These are phyloP conservation scores for Coracias cyanogaster DNA, from an alignment of 2,797 vertebrate species.

Conservation along the genomic window DNA sequence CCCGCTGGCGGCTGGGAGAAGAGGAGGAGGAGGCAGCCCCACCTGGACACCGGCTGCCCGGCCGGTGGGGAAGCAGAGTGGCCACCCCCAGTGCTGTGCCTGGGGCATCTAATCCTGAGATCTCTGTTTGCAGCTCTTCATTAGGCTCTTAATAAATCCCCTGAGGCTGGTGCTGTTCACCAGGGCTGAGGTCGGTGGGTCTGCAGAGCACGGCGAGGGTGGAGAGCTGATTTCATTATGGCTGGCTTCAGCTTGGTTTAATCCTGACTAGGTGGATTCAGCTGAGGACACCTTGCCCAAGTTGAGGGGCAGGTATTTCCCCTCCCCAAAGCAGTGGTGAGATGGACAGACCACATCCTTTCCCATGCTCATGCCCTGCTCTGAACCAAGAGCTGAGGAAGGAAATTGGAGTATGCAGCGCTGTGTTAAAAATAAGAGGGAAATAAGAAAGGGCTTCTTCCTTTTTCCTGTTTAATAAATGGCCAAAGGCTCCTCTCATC, in stretches of 20 bases:
- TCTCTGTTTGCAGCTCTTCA: neutral
- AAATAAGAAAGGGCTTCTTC: neutral
- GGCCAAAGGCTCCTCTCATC: neutral
- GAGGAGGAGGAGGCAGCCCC: neutral
- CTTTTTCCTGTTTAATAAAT: neutral
- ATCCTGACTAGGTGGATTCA: neutral
- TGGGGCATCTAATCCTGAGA: neutral
- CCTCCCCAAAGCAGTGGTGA: neutral
- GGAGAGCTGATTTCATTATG: neutral
- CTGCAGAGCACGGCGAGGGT: accelerated
- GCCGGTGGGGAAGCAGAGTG: accelerated
- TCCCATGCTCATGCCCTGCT: accelerated
- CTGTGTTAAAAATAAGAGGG: neutral
- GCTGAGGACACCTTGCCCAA: neutral
- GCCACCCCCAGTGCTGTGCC: neutral
- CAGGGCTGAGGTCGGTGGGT: accelerated
- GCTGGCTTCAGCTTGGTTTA: neutral
- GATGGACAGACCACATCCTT: neutral
- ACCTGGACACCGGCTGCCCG: neutral
- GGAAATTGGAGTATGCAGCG: neutral
- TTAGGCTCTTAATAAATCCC: neutral
- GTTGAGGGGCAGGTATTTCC: accelerated
- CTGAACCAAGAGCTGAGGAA: accelerated
- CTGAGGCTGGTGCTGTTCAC: accelerated
- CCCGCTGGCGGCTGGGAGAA: neutral